Evolutionary conservation across 2,888 invertebrate species (phyloP), one percentile per base, ranked within the genome.

Genomic region (Caenorhabditis afra): DNA sequence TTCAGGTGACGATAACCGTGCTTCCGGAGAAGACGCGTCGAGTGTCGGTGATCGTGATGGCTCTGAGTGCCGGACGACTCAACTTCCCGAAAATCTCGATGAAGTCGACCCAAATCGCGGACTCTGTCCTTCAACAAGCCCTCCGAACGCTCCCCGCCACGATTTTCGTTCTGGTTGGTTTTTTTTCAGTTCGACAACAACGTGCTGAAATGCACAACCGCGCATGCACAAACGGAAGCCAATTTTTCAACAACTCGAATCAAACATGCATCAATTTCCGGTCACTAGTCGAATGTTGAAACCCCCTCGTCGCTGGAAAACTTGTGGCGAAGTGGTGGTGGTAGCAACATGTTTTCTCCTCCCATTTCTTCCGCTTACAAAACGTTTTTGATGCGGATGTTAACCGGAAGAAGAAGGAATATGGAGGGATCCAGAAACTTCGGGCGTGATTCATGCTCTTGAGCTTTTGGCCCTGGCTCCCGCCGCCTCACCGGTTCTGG

Each of bases 41-140:
- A n/a, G 55, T 86, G 14, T 68, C 70, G 14, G 81, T 85, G 10
- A 70, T 81, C 22, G 83, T 85, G 47, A 85, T 86, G 81, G 85
- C 86, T 2, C 70, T 85, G 29, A 76, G 77, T 22, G 86, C 85
- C 18, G 86, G 85, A 22, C 66, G 85, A 10, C 79, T 86, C 37
- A 77, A 77, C 14, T 85, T 86, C 59, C 86, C 86, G 10, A 70
- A 71, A 20, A 73, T 85, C n/a, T 52, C 74, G 1, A 44, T 85
- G 52, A 81, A 73, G 80, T 82, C 81, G 1, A 35, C 80, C 0
- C 66, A 77, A 53, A 39, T 85, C 3, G 18, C 83, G 5, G 85
- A 84, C 8, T 16, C 59, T 0, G 22, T 81, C 0, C 80, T 84
- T 12, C 81, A 81, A 53, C 82, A 85, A 22, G 66, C 81, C 1